Percentiles rank a stretch among this genome's conserved stretches.
phyloP scores from a whole-genome alignment of 2,888 invertebrate species.

The Sarcophaga subvicina region DNA sequence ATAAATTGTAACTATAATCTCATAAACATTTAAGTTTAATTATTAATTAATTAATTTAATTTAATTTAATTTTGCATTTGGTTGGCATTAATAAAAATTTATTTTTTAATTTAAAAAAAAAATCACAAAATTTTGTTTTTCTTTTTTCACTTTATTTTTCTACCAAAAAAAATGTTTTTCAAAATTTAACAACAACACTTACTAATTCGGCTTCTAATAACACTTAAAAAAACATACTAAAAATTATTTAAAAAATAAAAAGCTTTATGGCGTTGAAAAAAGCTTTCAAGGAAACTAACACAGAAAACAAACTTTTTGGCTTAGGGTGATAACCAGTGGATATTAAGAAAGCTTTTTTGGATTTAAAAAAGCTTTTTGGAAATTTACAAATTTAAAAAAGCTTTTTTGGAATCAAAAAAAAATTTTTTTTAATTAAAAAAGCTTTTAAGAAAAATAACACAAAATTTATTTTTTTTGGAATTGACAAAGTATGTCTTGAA shows the following conservation, averaged over 20 bases:
- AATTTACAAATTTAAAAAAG: no score
- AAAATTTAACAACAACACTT: constrained; percentile 18
- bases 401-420: no score
- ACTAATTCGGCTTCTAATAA: constrained; percentile 42
- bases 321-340: no score
- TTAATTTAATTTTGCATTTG: constrained; percentile 54
- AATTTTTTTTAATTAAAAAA: no score
- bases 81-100: constrained; percentile 65
- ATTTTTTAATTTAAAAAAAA: constrained; percentile 72
- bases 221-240: constrained; percentile 51
- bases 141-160: constrained; percentile 37
- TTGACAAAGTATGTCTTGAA: no score
- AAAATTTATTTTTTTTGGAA: no score
- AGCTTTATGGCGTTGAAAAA: constrained; percentile 30
- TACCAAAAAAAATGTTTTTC: constrained; percentile 42
- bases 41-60: constrained; percentile 50
- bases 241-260: background rate
- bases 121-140: constrained; percentile 73
- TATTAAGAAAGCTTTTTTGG: no score
- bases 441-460: no score
- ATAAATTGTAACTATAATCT: constrained; percentile 72
- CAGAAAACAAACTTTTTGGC: no score
- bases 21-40: constrained; percentile 68
- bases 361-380: no score
- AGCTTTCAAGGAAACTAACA: constrained; percentile 33